Evolutionary conservation across 2,888 invertebrate genomes (phyloP).

Genomic region (Anthrax anthrax): DNA sequence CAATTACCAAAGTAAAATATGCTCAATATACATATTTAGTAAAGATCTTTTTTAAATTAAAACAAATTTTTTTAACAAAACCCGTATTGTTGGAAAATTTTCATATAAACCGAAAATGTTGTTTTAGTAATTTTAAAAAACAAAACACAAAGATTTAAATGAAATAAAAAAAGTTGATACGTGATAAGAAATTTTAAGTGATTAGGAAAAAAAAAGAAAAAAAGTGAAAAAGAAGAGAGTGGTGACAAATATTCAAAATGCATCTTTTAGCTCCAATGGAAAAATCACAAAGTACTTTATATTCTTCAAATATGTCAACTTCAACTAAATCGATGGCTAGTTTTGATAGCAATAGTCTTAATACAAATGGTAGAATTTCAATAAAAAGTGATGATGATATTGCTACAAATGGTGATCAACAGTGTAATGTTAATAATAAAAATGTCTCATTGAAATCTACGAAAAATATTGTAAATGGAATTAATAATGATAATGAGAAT

Average conservation of each 20-base stretch:
- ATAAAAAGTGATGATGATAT: conserved; percentile 18
- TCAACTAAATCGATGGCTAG: conserved; percentile 14
- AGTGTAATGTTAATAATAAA: too few species aligned
- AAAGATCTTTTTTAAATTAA: too few species aligned
- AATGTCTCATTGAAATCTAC: too few species aligned
- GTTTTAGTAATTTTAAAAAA: too few species aligned
- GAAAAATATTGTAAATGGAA: too few species aligned
- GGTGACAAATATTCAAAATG: conserved; percentile 11
- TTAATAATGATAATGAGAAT: too few species aligned
- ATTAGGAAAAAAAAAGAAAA: background rate
- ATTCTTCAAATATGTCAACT: conserved; percentile 12
- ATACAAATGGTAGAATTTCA: conserved; percentile 16
- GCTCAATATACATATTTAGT: too few species aligned
- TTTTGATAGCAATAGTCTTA: conserved; percentile 6
- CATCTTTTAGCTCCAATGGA: conserved; percentile 15
- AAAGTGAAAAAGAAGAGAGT: background rate
- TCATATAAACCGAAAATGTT: too few species aligned
- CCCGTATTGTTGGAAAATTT: too few species aligned
- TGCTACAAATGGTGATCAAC: background rate
- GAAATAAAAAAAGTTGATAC: background rate
- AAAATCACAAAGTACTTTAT: conserved; percentile 15
- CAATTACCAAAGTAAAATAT: too few species aligned
- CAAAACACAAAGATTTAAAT: background rate
- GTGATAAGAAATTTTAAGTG: background rate
- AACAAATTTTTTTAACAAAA: too few species aligned